Evolutionary conservation across 2,113 vertebrate species (phyloP).

Genomic region (Talpa occidentalis): DNA sequence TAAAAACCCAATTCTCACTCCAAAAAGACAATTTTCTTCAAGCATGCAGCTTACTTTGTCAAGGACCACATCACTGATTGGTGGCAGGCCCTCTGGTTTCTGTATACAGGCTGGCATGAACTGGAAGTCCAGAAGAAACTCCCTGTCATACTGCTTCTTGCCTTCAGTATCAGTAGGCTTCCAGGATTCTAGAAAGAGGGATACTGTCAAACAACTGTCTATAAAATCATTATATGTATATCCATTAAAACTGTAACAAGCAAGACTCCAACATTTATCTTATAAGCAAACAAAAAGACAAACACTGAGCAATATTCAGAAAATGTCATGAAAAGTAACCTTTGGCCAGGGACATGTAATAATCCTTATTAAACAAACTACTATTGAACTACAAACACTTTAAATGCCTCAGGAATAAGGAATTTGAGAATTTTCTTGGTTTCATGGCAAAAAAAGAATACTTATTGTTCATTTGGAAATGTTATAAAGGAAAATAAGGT

Average conservation of each 20-base stretch:
- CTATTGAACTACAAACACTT: neutral
- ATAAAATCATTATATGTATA: neutral
- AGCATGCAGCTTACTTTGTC: constrained; percentile 91
- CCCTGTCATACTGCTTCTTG: constrained; percentile 95
- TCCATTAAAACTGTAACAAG: neutral
- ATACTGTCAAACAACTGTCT: constrained; percentile 20
- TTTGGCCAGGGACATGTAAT: neutral
- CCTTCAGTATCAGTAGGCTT: constrained; percentile 89
- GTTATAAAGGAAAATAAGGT: neutral
- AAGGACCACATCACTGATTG: constrained; percentile 97
- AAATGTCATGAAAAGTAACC: neutral
- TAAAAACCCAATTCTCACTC: neutral
- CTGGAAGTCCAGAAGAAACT: constrained; percentile 96
- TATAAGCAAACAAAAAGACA: neutral
- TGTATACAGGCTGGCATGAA: constrained; percentile 96
- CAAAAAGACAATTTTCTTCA: neutral
- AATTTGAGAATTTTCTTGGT: neutral
- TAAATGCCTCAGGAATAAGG: neutral
- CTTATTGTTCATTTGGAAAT: neutral
- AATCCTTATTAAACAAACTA: neutral
- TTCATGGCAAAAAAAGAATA: neutral
- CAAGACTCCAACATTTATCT: neutral
- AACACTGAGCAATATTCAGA: neutral
- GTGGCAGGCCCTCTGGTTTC: constrained; percentile 96
- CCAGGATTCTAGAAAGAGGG: constrained; percentile 84